Percentiles rank a stretch among this genome's conserved stretches.
Evolutionary conservation across 2,888 invertebrate species (phyloP).

Genomic region (Falcaria lacertinaria): DNA sequence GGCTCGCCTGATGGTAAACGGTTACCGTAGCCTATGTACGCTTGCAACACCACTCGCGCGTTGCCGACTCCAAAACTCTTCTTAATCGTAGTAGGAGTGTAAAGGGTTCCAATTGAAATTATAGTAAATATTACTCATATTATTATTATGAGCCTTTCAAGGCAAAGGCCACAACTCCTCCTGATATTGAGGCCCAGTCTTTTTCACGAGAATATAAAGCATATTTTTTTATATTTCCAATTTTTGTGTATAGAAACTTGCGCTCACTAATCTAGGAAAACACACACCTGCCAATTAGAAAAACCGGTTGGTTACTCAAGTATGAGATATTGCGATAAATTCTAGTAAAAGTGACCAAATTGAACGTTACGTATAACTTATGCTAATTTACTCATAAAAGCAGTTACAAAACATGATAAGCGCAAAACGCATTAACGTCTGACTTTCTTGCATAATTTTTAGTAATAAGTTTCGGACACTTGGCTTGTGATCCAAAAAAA

Average conservation of each 20-base stretch:
- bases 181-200: too few relatives aligned
- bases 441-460: not conserved
- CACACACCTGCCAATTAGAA: slow-evolving; percentile 37
- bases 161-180: too few relatives aligned
- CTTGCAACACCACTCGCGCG: too few relatives aligned
- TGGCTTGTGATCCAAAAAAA: slow-evolving; percentile 9
- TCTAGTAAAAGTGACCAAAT: slow-evolving; percentile 35
- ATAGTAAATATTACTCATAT: too few relatives aligned
- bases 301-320: slow-evolving; percentile 60
- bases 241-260: slow-evolving; percentile 31
- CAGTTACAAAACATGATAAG: slow-evolving; percentile 26
- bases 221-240: too few relatives aligned
- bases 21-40: too few relatives aligned
- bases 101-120: too few relatives aligned
- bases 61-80: too few relatives aligned
- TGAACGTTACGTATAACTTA: slow-evolving; percentile 29
- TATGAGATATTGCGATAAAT: slow-evolving; percentile 20
- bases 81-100: too few relatives aligned
- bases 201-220: too few relatives aligned
- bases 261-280: slow-evolving; percentile 49
- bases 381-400: slow-evolving; percentile 29
- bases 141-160: too few relatives aligned
- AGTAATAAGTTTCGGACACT: slow-evolving; percentile 7
- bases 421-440: slow-evolving; percentile 7
- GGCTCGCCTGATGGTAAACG: too few relatives aligned